A percentile compares a stretch with the other conserved stretches of the same genome.
phyloP scores from a whole-genome alignment of 2,113 vertebrate species.

The Thomomys bottae region DNA sequence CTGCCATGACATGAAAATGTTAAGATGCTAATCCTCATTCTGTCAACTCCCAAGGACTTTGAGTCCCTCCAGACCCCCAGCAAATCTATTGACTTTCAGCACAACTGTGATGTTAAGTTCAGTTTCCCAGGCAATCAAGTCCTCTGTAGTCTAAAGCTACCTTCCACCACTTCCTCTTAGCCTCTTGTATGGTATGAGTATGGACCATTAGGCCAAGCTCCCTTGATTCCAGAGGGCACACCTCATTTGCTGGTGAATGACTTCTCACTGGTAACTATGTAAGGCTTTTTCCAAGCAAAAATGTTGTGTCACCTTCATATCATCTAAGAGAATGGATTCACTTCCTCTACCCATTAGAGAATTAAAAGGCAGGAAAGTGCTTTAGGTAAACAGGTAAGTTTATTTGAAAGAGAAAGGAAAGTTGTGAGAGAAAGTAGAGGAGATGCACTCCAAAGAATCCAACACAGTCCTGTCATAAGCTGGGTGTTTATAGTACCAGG shows the following conservation, averaged over 20 bases:
- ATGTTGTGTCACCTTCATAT: background rate
- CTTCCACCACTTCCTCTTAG: background rate
- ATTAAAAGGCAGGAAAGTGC: too few relatives aligned
- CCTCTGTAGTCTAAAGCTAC: background rate
- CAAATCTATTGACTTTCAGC: slow-evolving; percentile 14
- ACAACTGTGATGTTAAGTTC: background rate
- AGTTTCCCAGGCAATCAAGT: slow-evolving; percentile 8
- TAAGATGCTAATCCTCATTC: background rate
- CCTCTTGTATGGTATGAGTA: background rate
- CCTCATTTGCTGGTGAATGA: slow-evolving; percentile 34
- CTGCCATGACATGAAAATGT: background rate
- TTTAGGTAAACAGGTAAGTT: too few relatives aligned
- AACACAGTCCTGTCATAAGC: too few relatives aligned
- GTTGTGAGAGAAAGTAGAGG: too few relatives aligned
- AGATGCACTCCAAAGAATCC: too few relatives aligned
- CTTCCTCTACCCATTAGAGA: too few relatives aligned
- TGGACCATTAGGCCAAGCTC: background rate
- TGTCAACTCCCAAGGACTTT: background rate
- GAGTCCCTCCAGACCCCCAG: background rate
- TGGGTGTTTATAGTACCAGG: too few relatives aligned
- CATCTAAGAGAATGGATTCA: too few relatives aligned
- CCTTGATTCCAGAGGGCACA: background rate
- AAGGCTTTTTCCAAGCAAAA: slow-evolving; percentile 34
- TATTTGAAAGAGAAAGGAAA: too few relatives aligned
- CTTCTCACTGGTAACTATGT: background rate